phyloP scores from a whole-genome alignment of 1,140 invertebrate species.

The Sogatella furcifera region DNA sequence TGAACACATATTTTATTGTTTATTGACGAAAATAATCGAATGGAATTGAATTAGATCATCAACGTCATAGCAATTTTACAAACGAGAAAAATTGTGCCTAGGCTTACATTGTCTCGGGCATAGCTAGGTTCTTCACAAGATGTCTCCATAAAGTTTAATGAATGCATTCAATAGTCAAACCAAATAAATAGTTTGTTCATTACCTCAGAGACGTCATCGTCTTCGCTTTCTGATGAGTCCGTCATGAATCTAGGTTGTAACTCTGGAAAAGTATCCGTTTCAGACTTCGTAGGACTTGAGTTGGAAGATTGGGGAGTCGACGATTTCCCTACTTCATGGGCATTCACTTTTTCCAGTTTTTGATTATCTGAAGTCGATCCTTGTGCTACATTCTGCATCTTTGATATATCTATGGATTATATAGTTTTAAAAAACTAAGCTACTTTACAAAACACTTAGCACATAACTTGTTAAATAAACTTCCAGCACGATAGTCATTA shows the following conservation, averaged over 20 bases:
- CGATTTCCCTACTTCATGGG: constrained; percentile 46
- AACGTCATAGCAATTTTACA: no score
- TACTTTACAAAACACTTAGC: constrained; percentile 20
- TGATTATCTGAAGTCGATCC: constrained; percentile 57
- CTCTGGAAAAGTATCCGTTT: constrained; percentile 66
- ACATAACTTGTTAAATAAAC: constrained; percentile 26
- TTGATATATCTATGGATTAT: constrained; percentile 39
- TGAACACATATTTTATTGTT: neutral
- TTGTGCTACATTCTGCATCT: constrained; percentile 83
- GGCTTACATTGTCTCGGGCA: constrained; percentile 18
- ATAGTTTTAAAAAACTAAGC: constrained; percentile 13
- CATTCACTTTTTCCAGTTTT: constrained; percentile 57
- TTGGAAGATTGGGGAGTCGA: constrained; percentile 48
- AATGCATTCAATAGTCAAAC: neutral
- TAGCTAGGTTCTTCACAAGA: constrained; percentile 22
- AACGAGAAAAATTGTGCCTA: constrained; percentile 5
- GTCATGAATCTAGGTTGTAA: constrained; percentile 68
- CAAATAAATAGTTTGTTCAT: constrained; percentile 8
- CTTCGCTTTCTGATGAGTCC: constrained; percentile 83
- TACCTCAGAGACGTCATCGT: constrained; percentile 88
- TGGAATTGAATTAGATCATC: no score
- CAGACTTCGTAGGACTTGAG: constrained; percentile 59
- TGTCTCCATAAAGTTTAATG: constrained; percentile 24
- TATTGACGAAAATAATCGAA: no score
- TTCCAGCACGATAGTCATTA: constrained; percentile 43